phyloP scores from a whole-genome alignment of 1,140 invertebrate genomes.

The Ylistrum balloti region DNA sequence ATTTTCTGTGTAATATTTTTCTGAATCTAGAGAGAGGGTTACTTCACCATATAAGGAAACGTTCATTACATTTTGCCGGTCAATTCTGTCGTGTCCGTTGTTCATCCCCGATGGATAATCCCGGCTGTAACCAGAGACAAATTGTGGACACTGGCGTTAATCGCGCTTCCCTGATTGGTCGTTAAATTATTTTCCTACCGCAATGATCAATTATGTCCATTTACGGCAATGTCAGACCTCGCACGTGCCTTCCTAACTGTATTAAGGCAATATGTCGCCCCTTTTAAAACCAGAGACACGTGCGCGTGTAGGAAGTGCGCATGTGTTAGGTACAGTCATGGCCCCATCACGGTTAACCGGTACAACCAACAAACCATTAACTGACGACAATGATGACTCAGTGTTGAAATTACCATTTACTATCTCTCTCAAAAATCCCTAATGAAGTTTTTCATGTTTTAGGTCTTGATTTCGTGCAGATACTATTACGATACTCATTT shows the following conservation, averaged over 20 bases:
- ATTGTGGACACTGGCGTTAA: not conserved
- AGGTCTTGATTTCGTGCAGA: not conserved
- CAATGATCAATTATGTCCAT: not conserved
- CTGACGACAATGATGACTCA: not conserved
- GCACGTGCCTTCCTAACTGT: conserved; percentile 1
- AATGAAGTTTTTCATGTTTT: not conserved
- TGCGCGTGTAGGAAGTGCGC: not conserved
- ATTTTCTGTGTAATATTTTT: not conserved
- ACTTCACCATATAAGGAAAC: not conserved
- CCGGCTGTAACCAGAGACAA: not conserved
- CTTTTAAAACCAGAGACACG: not conserved
- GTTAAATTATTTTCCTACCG: not conserved
- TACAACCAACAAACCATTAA: not conserved
- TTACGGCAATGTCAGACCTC: not conserved
- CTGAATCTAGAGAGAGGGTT: not conserved
- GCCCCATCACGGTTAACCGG: not conserved
- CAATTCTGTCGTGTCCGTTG: not conserved
- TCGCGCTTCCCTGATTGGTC: not conserved
- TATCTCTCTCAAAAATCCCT: not conserved
- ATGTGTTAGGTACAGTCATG: not conserved
- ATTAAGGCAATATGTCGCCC: not conserved
- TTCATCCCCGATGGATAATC: not conserved
- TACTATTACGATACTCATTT: not conserved
- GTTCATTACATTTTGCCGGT: not conserved
- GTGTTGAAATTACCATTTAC: not conserved